Evolutionary conservation across 2,888 invertebrate species (phyloP).

Genomic region (Drosophila differens): DNA sequence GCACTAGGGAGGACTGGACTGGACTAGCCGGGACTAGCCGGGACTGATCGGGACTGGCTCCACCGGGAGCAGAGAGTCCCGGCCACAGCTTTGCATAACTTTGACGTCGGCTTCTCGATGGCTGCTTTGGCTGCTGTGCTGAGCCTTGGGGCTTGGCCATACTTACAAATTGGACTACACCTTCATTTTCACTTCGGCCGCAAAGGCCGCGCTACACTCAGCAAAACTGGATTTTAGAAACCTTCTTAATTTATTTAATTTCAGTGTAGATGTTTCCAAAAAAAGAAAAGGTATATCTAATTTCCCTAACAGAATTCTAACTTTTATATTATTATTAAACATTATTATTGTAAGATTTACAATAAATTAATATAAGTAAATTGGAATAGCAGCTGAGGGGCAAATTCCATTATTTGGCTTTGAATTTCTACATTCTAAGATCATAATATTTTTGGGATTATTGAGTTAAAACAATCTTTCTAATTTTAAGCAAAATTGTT

Average conservation of each 20-base stretch:
- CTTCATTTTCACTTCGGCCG: conserved; percentile 78
- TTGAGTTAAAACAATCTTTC: not conserved
- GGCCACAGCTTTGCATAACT: conserved; percentile 73
- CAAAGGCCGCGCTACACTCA: conserved; percentile 37
- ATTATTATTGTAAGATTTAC: no score
- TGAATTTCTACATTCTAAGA: no score
- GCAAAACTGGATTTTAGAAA: not conserved
- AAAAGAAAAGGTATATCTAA: no score
- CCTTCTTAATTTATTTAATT: not conserved
- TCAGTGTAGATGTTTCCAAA: no score
- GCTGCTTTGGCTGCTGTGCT: conserved; percentile 48
- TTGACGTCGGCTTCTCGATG: conserved; percentile 48
- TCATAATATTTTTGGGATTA: fast-evolving
- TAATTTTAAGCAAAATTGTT: not conserved
- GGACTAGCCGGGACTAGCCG: not conserved
- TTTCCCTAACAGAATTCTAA: no score
- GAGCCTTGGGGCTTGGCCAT: conserved; percentile 71
- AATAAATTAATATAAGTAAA: no score
- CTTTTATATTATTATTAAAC: no score
- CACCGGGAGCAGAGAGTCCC: conserved; percentile 40
- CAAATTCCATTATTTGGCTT: no score
- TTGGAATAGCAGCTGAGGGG: no score
- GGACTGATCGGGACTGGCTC: conserved; percentile 19
- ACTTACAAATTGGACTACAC: conserved; percentile 83
- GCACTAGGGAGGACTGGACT: not conserved